These are phyloP conservation scores for Papilio elwesi DNA, from an alignment of 2,888 invertebrate species.

Conservation along the genomic window DNA sequence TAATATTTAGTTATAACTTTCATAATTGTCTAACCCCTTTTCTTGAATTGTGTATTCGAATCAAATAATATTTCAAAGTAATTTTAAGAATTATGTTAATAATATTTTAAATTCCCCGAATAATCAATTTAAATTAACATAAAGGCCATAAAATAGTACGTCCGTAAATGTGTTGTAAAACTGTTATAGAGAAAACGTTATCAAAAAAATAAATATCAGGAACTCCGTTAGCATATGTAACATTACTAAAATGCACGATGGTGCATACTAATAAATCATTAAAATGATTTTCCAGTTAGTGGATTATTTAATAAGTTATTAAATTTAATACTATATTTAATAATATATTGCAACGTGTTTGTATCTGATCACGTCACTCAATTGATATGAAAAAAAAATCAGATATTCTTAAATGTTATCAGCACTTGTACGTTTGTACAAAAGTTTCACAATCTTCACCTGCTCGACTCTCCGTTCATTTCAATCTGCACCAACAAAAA, in stretches of 20 bases:
- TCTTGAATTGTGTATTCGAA: no score
- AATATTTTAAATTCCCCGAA: no score
- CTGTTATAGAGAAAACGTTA: no score
- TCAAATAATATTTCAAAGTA: no score
- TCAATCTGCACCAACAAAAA: constrained; percentile 47
- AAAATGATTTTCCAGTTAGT: constrained; percentile 11
- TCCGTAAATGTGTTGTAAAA: no score
- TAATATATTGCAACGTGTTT: no score
- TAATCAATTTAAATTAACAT: no score
- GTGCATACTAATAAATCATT: constrained; percentile 22
- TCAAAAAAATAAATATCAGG: neutral
- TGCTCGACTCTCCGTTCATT: constrained; percentile 59
- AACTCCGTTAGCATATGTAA: neutral
- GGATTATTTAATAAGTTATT: neutral
- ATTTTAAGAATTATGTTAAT: no score
- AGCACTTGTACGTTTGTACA: constrained; percentile 13
- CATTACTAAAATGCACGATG: neutral
- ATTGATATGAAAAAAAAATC: neutral
- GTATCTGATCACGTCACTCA: no score
- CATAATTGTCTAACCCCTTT: no score
- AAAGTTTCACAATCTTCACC: constrained; percentile 50
- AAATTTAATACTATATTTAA: neutral
- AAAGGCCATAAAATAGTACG: no score
- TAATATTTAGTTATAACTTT: no score
- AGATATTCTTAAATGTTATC: constrained; percentile 17